Percentiles rank a stretch among this genome's conserved stretches.
Evolutionary conservation across 2,113 vertebrate genomes (phyloP).

Genomic region (Cygnus buccinator): DNA sequence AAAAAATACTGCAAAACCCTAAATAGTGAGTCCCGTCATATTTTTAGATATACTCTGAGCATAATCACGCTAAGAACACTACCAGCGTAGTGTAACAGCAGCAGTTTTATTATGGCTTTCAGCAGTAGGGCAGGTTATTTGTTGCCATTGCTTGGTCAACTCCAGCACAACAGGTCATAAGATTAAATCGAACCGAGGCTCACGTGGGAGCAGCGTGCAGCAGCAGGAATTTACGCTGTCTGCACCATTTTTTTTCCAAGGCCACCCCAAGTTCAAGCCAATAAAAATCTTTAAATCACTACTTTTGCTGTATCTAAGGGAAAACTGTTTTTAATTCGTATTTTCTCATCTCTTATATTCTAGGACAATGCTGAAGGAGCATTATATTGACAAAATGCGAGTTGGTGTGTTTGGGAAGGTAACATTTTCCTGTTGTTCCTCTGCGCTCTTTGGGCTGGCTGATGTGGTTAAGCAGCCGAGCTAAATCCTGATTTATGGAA

Average conservation of each 20-base stretch:
- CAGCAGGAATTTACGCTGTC: fast-evolving
- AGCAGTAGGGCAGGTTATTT: not conserved
- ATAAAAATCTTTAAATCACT: not conserved
- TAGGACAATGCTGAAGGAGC: slow-evolving; percentile 85
- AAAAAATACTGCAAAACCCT: not conserved
- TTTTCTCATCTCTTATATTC: slow-evolving; percentile 2
- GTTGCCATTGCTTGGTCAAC: not conserved
- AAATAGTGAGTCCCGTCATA: not conserved
- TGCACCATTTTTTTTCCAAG: not conserved
- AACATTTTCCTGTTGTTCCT: not conserved
- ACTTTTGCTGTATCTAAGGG: not conserved
- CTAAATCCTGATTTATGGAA: not conserved
- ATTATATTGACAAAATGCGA: slow-evolving; percentile 86
- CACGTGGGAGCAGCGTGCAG: not conserved
- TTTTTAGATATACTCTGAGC: not conserved
- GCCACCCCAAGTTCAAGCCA: not conserved
- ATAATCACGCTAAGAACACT: not conserved
- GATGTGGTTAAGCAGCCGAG: not conserved
- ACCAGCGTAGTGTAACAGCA: not conserved
- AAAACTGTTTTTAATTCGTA: not conserved
- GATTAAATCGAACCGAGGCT: not conserved
- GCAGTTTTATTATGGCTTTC: not conserved
- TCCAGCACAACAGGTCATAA: not conserved
- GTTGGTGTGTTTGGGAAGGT: slow-evolving; percentile 95
- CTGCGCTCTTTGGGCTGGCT: not conserved